Evolutionary conservation across 2,113 vertebrate species (phyloP).

Genomic region (Urocolius indicus): DNA sequence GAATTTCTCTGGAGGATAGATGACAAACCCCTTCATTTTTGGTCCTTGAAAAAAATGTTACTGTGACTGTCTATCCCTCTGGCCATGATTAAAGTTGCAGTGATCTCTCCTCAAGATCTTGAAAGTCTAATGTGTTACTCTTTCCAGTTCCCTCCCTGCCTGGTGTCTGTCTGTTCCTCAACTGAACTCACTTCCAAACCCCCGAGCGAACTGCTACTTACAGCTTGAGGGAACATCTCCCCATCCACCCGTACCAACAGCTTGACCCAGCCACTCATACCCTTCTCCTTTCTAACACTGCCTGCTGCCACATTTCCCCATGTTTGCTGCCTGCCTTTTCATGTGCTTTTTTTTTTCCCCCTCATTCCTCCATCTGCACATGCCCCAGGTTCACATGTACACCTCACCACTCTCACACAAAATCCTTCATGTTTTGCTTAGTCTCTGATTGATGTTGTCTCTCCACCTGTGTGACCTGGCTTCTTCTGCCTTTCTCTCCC

Average conservation of each 20-base stretch:
- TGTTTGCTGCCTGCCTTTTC: background rate
- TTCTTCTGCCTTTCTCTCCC: background rate
- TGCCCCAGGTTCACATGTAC: background rate
- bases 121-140: constrained; percentile 67
- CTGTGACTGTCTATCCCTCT: constrained; percentile 57
- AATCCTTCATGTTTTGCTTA: background rate
- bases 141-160: constrained; percentile 50
- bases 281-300: background rate
- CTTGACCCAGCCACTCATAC: background rate
- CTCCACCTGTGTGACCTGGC: background rate
- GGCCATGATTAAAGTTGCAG: constrained; percentile 65
- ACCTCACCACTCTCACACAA: background rate
- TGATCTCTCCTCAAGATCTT: constrained; percentile 57
- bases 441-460: background rate
- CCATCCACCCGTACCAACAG: background rate
- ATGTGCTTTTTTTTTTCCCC: background rate
- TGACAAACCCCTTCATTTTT: constrained; percentile 31
- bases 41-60: constrained; percentile 64
- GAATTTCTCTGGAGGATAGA: background rate
- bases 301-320: background rate
- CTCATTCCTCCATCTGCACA: background rate
- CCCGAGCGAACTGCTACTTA: background rate
- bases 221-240: background rate
- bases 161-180: constrained; percentile 60
- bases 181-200: constrained; percentile 42